Percentiles rank a stretch among this genome's conserved stretches.
Conservation (phyloP, 2,888 invertebrate species). For the Pomacea canaliculata region DNA sequence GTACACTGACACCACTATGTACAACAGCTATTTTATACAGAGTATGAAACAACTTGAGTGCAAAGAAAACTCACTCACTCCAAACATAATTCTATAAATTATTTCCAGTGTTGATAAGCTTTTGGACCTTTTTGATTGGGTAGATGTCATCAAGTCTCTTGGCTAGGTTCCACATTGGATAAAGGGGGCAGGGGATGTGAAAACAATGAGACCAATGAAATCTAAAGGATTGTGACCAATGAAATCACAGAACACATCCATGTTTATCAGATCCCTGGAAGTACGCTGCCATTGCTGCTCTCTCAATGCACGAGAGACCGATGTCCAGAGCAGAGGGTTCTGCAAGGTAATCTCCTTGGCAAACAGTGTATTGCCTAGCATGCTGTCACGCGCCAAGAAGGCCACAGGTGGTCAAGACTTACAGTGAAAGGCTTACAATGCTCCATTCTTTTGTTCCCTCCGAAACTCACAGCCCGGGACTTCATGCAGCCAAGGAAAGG, state of each 20-base stretch:
- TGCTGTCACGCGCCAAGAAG: too few species aligned
- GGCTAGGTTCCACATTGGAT: too few species aligned
- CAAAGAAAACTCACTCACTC: neutral
- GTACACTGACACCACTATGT: too few species aligned
- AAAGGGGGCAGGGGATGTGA: too few species aligned
- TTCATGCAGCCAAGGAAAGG: too few species aligned
- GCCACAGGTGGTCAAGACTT: neutral
- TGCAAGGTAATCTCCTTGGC: neutral
- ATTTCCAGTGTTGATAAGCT: neutral
- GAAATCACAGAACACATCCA: constrained; percentile 7
- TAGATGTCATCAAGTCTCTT: neutral
- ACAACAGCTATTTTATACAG: too few species aligned
- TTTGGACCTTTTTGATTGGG: too few species aligned
- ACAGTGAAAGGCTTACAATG: neutral
- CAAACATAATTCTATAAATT: neutral
- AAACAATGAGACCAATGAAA: too few species aligned
- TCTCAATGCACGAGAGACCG: neutral
- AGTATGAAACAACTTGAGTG: too few species aligned
- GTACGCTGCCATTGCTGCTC: constrained; percentile 3
- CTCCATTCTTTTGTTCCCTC: neutral
- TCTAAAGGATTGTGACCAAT: constrained; percentile 9
- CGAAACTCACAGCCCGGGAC: neutral
- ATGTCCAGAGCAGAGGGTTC: neutral
- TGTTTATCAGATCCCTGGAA: constrained; percentile 11
- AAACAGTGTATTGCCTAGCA: too few species aligned